These are phyloP conservation scores for Hydroisotoma schaefferi DNA, from an alignment of 2,888 invertebrate genomes.

Conservation along the genomic window DNA sequence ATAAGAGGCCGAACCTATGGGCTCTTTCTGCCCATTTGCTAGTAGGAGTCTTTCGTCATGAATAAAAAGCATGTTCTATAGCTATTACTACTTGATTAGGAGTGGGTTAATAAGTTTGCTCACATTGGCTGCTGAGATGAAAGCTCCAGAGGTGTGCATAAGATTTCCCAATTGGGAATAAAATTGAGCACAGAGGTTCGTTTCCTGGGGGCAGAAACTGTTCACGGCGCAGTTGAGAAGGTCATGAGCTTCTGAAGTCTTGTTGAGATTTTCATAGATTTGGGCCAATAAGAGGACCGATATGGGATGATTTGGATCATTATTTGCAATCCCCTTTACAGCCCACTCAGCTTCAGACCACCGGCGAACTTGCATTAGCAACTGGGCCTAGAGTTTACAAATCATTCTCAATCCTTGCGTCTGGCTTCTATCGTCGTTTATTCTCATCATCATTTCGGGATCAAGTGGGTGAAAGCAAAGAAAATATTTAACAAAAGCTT, in stretches of 20 bases:
- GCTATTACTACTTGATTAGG: no score
- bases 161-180: constrained; percentile 45
- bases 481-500: no score
- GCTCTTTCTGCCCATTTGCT: no score
- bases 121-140: constrained; percentile 42
- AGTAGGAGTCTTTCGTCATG: no score
- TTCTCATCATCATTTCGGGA: no score
- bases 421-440: no score
- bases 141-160: constrained; percentile 42
- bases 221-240: constrained; percentile 39
- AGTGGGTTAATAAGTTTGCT: no score
- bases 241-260: constrained; percentile 40
- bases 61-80: no score
- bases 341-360: constrained; percentile 40
- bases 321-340: constrained; percentile 27
- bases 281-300: constrained; percentile 40
- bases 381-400: constrained; percentile 41
- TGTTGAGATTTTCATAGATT: constrained; percentile 41
- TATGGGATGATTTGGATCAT: constrained; percentile 37
- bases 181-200: constrained; percentile 42
- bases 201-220: constrained; percentile 39
- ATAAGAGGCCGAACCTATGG: no score
- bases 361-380: constrained; percentile 36
- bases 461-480: no score
- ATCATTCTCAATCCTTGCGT: no score